Percentiles rank a stretch among this genome's conserved stretches.
Evolutionary conservation across 2,113 vertebrate genomes (phyloP).

Genomic region (Oryzias celebensis): DNA sequence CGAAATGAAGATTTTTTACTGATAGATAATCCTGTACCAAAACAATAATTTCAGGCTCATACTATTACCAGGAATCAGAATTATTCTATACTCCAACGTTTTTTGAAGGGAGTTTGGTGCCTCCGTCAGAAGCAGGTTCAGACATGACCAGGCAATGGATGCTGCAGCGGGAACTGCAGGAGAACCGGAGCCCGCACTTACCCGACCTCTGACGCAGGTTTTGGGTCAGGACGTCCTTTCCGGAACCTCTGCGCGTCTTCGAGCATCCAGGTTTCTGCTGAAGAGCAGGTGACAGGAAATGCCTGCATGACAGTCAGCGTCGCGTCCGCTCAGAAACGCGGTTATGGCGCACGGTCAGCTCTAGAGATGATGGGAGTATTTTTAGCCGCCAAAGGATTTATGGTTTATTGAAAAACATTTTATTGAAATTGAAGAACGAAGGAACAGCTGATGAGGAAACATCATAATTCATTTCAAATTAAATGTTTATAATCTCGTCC

Average conservation of each 20-base stretch:
- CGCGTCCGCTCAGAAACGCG: neutral
- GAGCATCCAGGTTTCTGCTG: constrained; percentile 12
- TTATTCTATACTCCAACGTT: neutral
- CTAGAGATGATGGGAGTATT: neutral
- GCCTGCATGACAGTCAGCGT: neutral
- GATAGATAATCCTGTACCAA: rapidly evolving
- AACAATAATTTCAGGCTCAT: rapidly evolving
- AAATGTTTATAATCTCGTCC: neutral
- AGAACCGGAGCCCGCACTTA: constrained; percentile 19
- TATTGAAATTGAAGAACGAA: constrained; percentile 22
- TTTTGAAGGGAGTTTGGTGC: constrained; percentile 19
- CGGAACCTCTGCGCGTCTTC: constrained; percentile 8
- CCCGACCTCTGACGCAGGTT: constrained; percentile 38
- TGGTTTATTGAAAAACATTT: neutral
- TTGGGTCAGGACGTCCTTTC: constrained; percentile 16
- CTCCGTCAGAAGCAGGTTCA: neutral
- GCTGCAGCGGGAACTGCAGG: constrained; percentile 1
- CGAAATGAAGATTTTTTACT: neutral
- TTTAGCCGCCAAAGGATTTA: constrained; percentile 6
- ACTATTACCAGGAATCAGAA: rapidly evolving
- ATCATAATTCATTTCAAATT: neutral
- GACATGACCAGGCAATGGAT: neutral
- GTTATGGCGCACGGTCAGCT: constrained; percentile 1
- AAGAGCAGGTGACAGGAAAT: constrained; percentile 36
- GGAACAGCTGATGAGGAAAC: neutral